Evolutionary conservation across 2,888 invertebrate species (phyloP), one percentile per base, ranked within the genome.

Genomic region (Trileptium ribeirensis): DNA sequence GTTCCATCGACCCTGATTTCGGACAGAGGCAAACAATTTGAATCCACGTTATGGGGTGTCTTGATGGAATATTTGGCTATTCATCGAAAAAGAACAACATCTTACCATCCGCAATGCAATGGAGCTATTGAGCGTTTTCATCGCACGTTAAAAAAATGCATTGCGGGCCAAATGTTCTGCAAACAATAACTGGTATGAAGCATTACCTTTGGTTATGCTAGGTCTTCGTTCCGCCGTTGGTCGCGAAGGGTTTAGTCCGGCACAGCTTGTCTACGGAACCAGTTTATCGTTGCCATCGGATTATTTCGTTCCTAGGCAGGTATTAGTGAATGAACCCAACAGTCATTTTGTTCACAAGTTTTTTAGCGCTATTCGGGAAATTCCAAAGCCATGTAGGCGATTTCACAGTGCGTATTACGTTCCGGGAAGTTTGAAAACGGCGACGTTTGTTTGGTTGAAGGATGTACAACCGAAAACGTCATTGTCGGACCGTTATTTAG

Each of bases 261-360:
- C 74, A 70, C 74, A 70, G 37, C 19, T 70, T 15, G 74, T 70
- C n/a, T 70, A 70, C 74, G 74, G 74, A 8, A 34, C 74, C 37
- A 70, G 8, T 34, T 31, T 70, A 19, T 34, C 19, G 34, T n/a
- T 70, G 33, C 74, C 74, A 19, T 34, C 34, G 19, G 33, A 31
- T 36, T 70, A 70, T 36, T 70, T 70, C 31, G 51, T 51, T 51
- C 51, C 51, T 51, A 8, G 37, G 19, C 33, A 31, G 8, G 8
- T 19, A 19, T 8, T n/a, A 36, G 74, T 70, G 8, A 34, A 34
- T 15, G 37, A 31, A 36, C 37, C 74, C 8, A 34, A 19, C 31
- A 19, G 33, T 31, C 8, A 31, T n/a, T 70, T 70, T 36, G 74
- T 70, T 36, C 8, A 70, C 34, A 70, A 36, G 31, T n/a, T 70